These are phyloP conservation scores for Sceliomorpha sp. DNA, from an alignment of 2,888 invertebrate species.

Conservation along the genomic window DNA sequence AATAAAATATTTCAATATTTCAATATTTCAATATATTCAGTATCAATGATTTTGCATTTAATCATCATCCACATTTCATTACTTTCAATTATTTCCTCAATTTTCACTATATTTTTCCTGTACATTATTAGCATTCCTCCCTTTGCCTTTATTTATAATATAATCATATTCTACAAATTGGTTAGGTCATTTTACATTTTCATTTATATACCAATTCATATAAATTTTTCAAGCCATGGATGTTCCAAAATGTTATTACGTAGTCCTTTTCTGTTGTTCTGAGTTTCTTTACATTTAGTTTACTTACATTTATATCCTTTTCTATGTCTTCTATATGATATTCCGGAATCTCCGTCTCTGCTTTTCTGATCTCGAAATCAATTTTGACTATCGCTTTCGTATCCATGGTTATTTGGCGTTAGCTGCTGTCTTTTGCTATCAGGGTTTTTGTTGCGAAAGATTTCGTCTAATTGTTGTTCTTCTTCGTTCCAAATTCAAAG, in stretches of 20 bases:
- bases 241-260: slow-evolving; percentile 2
- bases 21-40: background rate
- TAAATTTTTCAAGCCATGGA: background rate
- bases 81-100: background rate
- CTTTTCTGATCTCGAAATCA: too few relatives aligned
- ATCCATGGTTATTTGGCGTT: too few relatives aligned
- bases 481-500: slow-evolving; percentile 1
- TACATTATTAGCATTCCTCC: background rate
- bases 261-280: background rate
- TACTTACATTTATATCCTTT: background rate
- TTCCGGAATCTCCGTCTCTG: too few relatives aligned
- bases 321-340: too few relatives aligned
- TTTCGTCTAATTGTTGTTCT: background rate
- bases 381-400: too few relatives aligned
- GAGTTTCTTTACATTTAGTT: background rate
- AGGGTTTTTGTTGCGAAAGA: background rate
- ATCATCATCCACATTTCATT: slow-evolving; percentile 7
- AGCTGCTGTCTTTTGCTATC: background rate
- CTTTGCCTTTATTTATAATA: background rate
- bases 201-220: background rate
- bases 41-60: slow-evolving; percentile 3
- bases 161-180: slow-evolving; percentile 1
- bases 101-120: background rate
- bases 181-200: background rate
- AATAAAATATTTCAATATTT: background rate